These are phyloP conservation scores for Leucopsar rothschildi DNA, from an alignment of 2,113 vertebrate genomes.

Conservation along the genomic window DNA sequence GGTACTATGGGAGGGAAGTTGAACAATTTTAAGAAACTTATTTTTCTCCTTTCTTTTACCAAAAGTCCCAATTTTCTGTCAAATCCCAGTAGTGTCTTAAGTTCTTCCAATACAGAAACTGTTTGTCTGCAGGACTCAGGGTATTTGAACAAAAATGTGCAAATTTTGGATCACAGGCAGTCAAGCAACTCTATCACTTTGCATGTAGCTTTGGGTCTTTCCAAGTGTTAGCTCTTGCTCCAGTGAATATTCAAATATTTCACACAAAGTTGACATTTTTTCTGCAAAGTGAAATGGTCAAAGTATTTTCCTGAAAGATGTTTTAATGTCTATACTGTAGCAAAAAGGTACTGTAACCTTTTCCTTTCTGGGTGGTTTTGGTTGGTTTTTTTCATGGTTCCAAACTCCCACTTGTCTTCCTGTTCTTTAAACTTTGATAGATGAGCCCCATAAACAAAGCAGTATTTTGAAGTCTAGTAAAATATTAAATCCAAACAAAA, in stretches of 20 bases:
- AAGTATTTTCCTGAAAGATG: background rate
- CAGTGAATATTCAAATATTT: background rate
- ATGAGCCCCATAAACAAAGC: background rate
- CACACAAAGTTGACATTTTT: background rate
- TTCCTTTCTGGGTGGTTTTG: background rate
- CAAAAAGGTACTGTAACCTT: background rate
- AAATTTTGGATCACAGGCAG: background rate
- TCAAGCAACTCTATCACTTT: background rate
- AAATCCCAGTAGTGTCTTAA: background rate
- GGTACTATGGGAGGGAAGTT: background rate
- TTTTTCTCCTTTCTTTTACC: background rate
- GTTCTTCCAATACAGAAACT: background rate
- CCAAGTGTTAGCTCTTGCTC: background rate
- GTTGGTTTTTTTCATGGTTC: background rate
- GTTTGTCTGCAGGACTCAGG: background rate
- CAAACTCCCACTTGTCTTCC: background rate
- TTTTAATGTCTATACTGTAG: background rate
- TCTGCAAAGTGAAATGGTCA: background rate
- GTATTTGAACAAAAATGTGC: background rate
- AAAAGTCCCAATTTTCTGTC: background rate
- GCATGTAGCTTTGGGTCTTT: background rate
- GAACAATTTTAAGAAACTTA: background rate
- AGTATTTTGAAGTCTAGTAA: background rate
- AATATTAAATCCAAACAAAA: background rate
- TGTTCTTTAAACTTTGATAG: background rate